These are phyloP conservation scores for Alligator mississippiensis DNA, from an alignment of 2,113 vertebrate genomes.

Conservation along the genomic window DNA sequence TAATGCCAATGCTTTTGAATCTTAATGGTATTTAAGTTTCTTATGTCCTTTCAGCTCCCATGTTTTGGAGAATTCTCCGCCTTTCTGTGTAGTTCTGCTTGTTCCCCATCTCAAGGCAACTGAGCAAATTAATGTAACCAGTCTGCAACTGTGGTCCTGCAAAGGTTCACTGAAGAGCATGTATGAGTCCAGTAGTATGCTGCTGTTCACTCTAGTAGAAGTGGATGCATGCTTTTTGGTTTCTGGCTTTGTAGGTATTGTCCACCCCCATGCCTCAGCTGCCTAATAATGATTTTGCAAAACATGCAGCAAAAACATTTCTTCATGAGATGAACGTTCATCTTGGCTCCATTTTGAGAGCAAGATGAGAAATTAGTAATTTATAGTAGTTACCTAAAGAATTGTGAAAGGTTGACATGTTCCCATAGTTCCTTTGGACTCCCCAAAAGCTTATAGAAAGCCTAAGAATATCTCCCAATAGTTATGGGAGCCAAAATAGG, in stretches of 20 bases:
- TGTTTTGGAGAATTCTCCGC: neutral
- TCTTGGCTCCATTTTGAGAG: constrained; percentile 47
- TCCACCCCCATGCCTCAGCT: neutral
- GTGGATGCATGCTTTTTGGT: neutral
- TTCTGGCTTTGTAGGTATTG: constrained; percentile 16
- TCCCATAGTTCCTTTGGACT: constrained; percentile 12
- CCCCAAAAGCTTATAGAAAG: neutral
- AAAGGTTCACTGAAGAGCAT: neutral
- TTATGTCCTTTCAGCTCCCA: neutral
- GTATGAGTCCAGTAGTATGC: neutral
- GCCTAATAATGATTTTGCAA: neutral
- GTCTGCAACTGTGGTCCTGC: neutral
- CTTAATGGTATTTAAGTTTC: neutral
- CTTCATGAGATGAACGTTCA: neutral
- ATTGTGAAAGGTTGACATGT: constrained; percentile 26
- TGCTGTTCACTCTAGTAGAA: neutral
- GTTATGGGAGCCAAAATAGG: neutral
- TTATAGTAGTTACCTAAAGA: constrained; percentile 23
- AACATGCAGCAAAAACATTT: neutral
- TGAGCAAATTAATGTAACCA: neutral
- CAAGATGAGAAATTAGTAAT: neutral
- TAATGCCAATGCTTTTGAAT: neutral
- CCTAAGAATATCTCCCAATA: neutral
- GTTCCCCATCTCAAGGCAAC: neutral
- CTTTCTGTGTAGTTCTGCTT: neutral